Base-by-base conservation (phyloP, 2,797 vertebrate species). In the Hydrophis major region DNA sequence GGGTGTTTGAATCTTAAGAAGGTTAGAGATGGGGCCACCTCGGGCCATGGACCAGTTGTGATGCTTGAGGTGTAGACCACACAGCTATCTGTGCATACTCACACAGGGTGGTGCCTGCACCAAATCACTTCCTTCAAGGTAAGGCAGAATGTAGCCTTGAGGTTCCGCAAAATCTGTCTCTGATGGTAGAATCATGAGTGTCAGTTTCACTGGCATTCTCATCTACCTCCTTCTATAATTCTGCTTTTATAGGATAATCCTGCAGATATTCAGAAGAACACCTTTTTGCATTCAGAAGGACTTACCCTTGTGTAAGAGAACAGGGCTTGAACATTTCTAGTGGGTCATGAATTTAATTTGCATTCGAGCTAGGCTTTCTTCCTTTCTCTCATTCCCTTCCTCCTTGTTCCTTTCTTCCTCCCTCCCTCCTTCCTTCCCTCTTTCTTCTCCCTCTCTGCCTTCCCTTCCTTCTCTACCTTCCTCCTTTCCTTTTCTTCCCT, bases 291-390 rank as follows among this genome's bases (percentile, higher is more conserved):
- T 28, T 25, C 27, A 32, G 50, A 27, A 28, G 27, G 53, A 53
- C 8, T 69, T 69, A 42, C n/a, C 27, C 22, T 18, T 37, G n/a
- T 55, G 16, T 56, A 88, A 28, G 11, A 20, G 20, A 47, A 28
- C 1, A 4, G 12, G 16, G 53, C 7, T 50, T 50, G 55, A 56
- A 47, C 20, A 14, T 92, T 92, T 22, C 32, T 74, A 95, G 12
- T 90, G 55, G n/a, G 63, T 74, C 66, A 63, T 0, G 12, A 78
- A 83, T 42, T 87, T 94, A 93, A 95, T 96, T 90, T 57, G 53
- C 87, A 93, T 96, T 94, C 89, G 53, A 18, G n/a, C 69, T 78
- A 78, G 32, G 32, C 13, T 32, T 14, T 32, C 28, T 69, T n/a
- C 13, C 28, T 32, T n/a, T 69, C 66, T n/a, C n/a, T 16, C 66